Evolutionary conservation across 2,113 vertebrate species (phyloP).

Genomic region (Nerophis ophidion): DNA sequence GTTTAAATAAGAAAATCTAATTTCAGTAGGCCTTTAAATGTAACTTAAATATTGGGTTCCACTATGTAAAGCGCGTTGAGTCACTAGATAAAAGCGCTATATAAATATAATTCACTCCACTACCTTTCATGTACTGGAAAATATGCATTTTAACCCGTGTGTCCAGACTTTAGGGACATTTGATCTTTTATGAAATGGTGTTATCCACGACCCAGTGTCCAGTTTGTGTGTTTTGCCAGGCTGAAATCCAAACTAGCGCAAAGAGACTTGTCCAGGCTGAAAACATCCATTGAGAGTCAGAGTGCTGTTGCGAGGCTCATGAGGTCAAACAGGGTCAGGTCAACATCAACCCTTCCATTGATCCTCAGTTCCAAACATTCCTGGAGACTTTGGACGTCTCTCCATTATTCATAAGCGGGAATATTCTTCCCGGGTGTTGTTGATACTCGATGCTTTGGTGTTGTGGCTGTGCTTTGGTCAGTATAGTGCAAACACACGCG

Average conservation of each 20-base stretch:
- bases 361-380: not conserved
- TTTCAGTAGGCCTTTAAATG: too few relatives aligned
- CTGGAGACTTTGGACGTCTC: not conserved
- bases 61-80: too few relatives aligned
- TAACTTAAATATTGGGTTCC: too few relatives aligned
- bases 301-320: not conserved
- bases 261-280: not conserved
- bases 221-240: not conserved
- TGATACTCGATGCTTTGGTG: slow-evolving; percentile 17
- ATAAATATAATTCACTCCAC: too few relatives aligned
- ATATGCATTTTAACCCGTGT: too few relatives aligned
- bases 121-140: too few relatives aligned
- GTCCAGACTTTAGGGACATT: too few relatives aligned
- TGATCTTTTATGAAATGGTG: too few relatives aligned
- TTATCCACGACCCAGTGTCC: not conserved
- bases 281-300: not conserved
- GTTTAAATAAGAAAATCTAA: too few relatives aligned
- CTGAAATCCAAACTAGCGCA: not conserved
- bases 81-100: too few relatives aligned
- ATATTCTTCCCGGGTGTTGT: slow-evolving; percentile 1
- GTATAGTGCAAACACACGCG: slow-evolving; percentile 31
- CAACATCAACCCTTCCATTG: slow-evolving; percentile 2
- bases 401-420: slow-evolving; percentile 17
- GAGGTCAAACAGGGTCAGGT: slow-evolving; percentile 5
- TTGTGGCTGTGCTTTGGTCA: slow-evolving; percentile 19